Conservation (phyloP, 2,797 vertebrate species). For the Parauchenoglanis punctatus region DNA sequence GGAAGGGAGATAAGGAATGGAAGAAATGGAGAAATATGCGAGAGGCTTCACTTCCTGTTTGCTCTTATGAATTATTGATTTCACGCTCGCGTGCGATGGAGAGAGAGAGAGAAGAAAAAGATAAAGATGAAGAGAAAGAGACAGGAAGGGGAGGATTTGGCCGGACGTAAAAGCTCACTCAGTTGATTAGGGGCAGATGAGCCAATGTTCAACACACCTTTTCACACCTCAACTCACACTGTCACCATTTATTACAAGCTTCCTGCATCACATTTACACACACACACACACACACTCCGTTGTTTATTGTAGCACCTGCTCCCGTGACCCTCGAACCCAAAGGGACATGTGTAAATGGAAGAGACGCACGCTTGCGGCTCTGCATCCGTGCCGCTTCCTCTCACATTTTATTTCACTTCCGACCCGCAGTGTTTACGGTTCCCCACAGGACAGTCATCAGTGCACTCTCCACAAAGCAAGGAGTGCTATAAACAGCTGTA, state of each 20-base stretch:
- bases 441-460: conserved; percentile 29
- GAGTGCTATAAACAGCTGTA: neutral
- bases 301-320: conserved; percentile 39
- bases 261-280: conserved; percentile 29
- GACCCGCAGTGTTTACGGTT: conserved; percentile 10
- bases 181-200: conserved; percentile 12
- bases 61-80: conserved; percentile 61
- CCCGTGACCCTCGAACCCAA: conserved; percentile 35
- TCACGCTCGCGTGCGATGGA: conserved; percentile 4
- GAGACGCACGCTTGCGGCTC: neutral
- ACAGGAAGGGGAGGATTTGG: conserved; percentile 25
- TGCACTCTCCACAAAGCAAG: conserved; percentile 11
- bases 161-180: conserved; percentile 8
- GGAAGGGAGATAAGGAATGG: conserved; percentile 1
- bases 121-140: conserved; percentile 14
- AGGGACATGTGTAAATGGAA: conserved; percentile 42
- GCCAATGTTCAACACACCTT: conserved; percentile 23
- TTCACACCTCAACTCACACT: conserved; percentile 23
- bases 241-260: conserved; percentile 37
- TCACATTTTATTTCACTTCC: conserved; percentile 37
- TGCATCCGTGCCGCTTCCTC: conserved; percentile 5
- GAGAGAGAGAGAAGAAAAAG: conserved; percentile 1
- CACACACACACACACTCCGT: neutral
- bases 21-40: conserved; percentile 20
- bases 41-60: conserved; percentile 55